Percentiles rank a stretch among this genome's conserved stretches.
Conservation (phyloP, 2,888 invertebrate species). For the Axea sp. region DNA sequence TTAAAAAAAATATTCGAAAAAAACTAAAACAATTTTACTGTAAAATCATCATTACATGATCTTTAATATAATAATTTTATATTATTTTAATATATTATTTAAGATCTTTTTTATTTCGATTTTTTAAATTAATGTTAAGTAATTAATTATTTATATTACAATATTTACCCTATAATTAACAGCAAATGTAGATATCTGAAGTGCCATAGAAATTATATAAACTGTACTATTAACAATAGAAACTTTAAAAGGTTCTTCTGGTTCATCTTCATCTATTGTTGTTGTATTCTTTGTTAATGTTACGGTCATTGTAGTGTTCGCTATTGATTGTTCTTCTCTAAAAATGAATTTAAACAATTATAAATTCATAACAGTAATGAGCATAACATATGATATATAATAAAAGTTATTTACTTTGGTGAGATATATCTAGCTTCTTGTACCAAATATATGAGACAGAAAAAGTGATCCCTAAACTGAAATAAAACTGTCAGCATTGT, state of each 20-base stretch:
- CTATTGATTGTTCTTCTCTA: slow-evolving; percentile 81
- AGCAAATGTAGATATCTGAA: slow-evolving; percentile 99
- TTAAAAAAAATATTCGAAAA: too few relatives aligned
- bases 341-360: slow-evolving; percentile 22
- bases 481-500: slow-evolving; percentile 96
- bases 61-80: too few relatives aligned
- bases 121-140: too few relatives aligned
- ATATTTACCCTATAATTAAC: slow-evolving; percentile 99
- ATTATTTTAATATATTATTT: too few relatives aligned
- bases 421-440: slow-evolving; percentile 87
- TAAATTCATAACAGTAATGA: too few relatives aligned
- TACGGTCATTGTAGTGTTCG: slow-evolving; percentile 16
- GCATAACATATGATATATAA: too few relatives aligned
- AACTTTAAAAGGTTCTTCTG: slow-evolving; percentile 90
- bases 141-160: too few relatives aligned
- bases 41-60: too few relatives aligned
- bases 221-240: slow-evolving; percentile 98
- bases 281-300: slow-evolving; percentile 19
- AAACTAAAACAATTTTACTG: too few relatives aligned
- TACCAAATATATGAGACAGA: slow-evolving; percentile 93
- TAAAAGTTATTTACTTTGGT: slow-evolving; percentile 85
- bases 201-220: slow-evolving; percentile 97
- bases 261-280: slow-evolving; percentile 56
- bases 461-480: slow-evolving; percentile 97
- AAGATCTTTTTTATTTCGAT: too few relatives aligned